phyloP scores from a whole-genome alignment of 2,113 vertebrate species.

The Pontoporia blainvillei region DNA sequence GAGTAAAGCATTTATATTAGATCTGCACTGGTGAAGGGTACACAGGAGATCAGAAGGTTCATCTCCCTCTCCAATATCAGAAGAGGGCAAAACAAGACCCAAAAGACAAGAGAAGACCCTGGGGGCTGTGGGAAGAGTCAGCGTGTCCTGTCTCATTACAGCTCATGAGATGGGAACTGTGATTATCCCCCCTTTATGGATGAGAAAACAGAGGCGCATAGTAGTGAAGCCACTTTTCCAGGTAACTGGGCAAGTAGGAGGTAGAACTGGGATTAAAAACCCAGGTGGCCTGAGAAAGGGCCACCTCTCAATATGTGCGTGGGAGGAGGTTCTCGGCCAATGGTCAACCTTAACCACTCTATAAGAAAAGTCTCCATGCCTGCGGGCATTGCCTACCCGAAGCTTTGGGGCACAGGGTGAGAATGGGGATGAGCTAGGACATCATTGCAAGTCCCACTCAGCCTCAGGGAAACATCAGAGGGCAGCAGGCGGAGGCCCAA shows the following conservation, averaged over 20 bases:
- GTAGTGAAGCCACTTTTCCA: not conserved
- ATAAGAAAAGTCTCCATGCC: not conserved
- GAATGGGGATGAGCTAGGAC: not conserved
- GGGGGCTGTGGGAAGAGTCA: not conserved
- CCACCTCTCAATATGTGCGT: not conserved
- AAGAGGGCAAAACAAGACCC: not conserved
- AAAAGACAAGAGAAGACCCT: not conserved
- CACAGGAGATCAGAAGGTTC: not conserved
- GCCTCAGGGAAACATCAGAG: not conserved
- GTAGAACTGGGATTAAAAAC: not conserved
- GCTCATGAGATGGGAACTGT: not conserved
- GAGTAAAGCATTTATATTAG: not conserved
- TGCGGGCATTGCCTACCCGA: accelerated
- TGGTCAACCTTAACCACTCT: not conserved
- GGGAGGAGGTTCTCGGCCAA: not conserved
- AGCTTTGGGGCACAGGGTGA: not conserved
- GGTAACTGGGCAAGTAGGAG: not conserved
- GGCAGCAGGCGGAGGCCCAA: not conserved
- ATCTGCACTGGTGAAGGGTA: too few relatives aligned
- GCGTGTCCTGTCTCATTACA: accelerated
- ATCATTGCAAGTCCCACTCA: not conserved
- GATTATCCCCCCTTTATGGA: not conserved
- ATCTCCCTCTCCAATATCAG: not conserved
- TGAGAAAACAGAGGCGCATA: not conserved
- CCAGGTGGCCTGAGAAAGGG: not conserved